Conservation (phyloP, 1,140 invertebrate genomes). For the Papilio polytes region DNA sequence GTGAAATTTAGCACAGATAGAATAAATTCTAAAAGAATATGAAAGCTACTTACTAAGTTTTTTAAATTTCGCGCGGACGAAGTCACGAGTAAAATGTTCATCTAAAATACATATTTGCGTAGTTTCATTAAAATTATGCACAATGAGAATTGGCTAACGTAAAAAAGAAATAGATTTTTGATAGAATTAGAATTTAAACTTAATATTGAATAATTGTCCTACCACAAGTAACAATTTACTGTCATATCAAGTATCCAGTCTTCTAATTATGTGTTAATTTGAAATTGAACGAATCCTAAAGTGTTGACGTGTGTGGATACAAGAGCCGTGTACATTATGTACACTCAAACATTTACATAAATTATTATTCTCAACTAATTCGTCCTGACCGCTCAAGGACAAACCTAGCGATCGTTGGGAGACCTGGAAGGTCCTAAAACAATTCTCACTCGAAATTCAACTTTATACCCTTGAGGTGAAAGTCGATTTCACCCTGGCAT, state of each 20-base stretch:
- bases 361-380: conserved; percentile 82
- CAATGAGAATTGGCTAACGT: neutral
- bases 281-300: conserved; percentile 36
- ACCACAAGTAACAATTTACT: neutral
- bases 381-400: conserved; percentile 79
- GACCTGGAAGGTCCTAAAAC: conserved; percentile 70
- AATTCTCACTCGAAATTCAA: conserved; percentile 39
- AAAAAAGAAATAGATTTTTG: no score
- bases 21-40: no score
- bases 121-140: no score
- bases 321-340: conserved; percentile 51
- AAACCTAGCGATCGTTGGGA: conserved; percentile 61
- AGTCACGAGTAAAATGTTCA: no score
- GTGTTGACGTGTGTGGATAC: conserved; percentile 50
- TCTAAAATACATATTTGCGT: neutral
- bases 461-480: conserved; percentile 43
- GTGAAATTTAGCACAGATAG: no score
- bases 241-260: neutral
- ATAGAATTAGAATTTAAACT: neutral
- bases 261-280: conserved; percentile 12
- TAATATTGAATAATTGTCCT: neutral
- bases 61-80: no score
- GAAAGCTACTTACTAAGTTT: no score
- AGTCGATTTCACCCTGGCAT: conserved; percentile 29
- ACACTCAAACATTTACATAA: conserved; percentile 79